These are phyloP conservation scores for Phymatocera aterrima DNA, from an alignment of 2,888 invertebrate genomes.

Conservation along the genomic window DNA sequence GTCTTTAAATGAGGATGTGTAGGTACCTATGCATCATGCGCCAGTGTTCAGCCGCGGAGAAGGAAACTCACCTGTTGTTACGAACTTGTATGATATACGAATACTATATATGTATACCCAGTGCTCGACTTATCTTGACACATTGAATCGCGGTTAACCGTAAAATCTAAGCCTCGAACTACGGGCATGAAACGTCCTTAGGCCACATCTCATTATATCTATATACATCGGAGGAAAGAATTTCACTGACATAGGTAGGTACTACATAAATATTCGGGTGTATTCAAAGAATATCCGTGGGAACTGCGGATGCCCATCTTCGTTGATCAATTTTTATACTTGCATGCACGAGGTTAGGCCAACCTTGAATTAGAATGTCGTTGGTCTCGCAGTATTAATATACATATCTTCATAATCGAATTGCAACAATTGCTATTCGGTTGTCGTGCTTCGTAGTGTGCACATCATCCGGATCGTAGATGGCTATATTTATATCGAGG, in stretches of 20 bases:
- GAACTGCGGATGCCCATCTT: slow-evolving; percentile 4
- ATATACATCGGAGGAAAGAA: background rate
- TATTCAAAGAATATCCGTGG: slow-evolving; percentile 23
- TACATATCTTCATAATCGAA: too few species aligned
- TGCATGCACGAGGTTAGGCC: background rate
- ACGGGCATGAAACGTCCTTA: background rate
- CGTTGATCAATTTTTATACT: background rate
- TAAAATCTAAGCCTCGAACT: slow-evolving; percentile 4
- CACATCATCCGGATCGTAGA: too few species aligned
- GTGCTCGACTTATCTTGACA: background rate
- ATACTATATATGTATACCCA: background rate
- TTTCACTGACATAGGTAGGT: slow-evolving; percentile 5
- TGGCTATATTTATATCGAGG: too few species aligned
- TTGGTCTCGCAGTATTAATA: background rate
- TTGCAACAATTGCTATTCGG: too few species aligned
- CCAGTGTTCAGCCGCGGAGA: background rate
- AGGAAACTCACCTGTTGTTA: slow-evolving; percentile 23
- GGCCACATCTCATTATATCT: background rate
- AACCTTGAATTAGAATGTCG: background rate
- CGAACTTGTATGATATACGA: background rate
- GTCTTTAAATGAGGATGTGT: background rate
- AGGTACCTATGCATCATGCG: background rate
- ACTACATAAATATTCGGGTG: background rate
- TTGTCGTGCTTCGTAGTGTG: too few species aligned
- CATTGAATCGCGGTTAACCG: slow-evolving; percentile 26